Evolutionary conservation across 1,140 invertebrate species (phyloP), one percentile per base, ranked within the genome.

Genomic region (Neuroterus valhalla): DNA sequence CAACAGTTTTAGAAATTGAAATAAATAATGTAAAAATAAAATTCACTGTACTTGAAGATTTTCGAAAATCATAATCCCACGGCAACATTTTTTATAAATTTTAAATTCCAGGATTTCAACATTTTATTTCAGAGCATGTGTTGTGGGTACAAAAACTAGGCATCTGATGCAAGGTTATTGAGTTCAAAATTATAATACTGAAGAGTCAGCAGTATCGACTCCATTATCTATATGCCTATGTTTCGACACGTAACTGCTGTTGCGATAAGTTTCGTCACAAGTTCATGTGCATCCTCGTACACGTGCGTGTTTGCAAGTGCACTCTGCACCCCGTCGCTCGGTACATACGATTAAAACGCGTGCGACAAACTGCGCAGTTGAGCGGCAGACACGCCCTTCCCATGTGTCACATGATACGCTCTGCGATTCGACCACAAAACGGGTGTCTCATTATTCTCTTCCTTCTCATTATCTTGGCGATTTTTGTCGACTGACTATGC

Each of bases 341-440:
- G 69, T 66, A 77, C 77, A 70, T 81, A 80, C 78, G 76, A 85
- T 81, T 80, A 82, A 78, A 85, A 77, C 85, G 86, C 86, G 85
- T 88, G 87, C 86, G 86, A 87, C 85, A 88, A 89, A 89, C 88
- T 88, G 87, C 88, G 87, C 86, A 88, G 87, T 88, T 86, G 81
- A 86, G 75, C 81, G 79, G 83, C 80, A 81, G 87, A 81, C 88
- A 89, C 88, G 87, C 88, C 88, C 88, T 89, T 86, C 85, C 86
- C 80, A 78, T 83, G 82, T 88, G 84, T 84, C 84, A 83, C 84
- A 85, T 79, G 87, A 85, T 86, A 85, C 66, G 85, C 84, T 85
- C 83, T 84, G 82, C 87, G 82, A 82, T 83, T 43, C 50, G 62
- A 75, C 55, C 55, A 26, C 75, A 66, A 76, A 78, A 80, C 81